Base-by-base conservation (phyloP, 2,888 invertebrate species). In the Dynastes hyllus region DNA sequence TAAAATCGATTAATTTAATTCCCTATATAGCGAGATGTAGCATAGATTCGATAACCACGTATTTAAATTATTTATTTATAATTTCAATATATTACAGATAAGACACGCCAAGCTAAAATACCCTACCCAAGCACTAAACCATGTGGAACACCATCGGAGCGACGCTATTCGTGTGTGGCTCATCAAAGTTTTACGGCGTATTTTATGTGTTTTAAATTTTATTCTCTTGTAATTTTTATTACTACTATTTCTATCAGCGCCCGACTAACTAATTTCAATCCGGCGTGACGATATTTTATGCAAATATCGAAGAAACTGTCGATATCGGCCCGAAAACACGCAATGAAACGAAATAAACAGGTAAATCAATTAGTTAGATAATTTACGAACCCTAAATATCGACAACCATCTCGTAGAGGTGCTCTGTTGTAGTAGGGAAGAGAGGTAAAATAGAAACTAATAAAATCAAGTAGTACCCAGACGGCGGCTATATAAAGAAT, bases 291-390 rank as follows among this genome's bases (percentile, higher is more conserved):
- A 75, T 75, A 75, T 75, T 61, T 75, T 75, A 75, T 75, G 73
- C 73, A 75, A 75, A 75, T 75, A 75, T 75, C 73, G 73, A 63
- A 75, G 22, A 61, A 61, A 27, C 61, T 45, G 27, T 40, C 73
- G 58, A 45, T 75, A 73, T 29, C n/a, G 6, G 29, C 22, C 45
- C 45, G 40, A 40, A 75, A 75, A 75, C 73, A 75, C 27, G 40
- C 40, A 75, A 8, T 22, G 73, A 75, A 45, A 61, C 61, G 61
- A 67, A 58, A 77, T 67, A 58, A 67, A 75, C 76, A 80, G 80
- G 81, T 79, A 80, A 80, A 82, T 82, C 82, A 79, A 82, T 82
- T 81, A 82, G 78, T 78, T 76, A 55, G 22, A 77, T 80, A 78
- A 81, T 82, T 82, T 81, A 82, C 80, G 82, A 71, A 76, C 78